phyloP scores from a whole-genome alignment of 2,888 invertebrate genomes.

The Cistogaster globosa region DNA sequence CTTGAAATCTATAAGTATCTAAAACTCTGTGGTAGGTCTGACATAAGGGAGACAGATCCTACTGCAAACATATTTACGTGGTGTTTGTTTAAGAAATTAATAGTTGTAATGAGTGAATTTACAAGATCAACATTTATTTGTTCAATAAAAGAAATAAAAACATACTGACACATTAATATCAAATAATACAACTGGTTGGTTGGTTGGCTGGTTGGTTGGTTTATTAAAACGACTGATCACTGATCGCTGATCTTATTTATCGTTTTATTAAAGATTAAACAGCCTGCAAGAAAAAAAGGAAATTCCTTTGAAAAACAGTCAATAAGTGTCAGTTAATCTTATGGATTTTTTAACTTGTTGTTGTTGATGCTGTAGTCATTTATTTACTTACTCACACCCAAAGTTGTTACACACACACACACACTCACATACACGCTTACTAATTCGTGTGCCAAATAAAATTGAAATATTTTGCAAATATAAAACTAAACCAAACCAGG shows the following conservation, averaged over 20 bases:
- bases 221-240: conserved; percentile 14
- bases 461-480: conserved; percentile 41
- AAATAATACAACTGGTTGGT: conserved; percentile 56
- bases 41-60: conserved; percentile 51
- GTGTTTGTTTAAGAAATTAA: conserved; percentile 75
- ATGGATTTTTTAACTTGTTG: conserved; percentile 49
- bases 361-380: conserved; percentile 29
- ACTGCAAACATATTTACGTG: conserved; percentile 57
- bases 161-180: conserved; percentile 14
- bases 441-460: neutral
- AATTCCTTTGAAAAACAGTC: conserved; percentile 76
- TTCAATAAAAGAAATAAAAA: conserved; percentile 7
- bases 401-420: conserved; percentile 16
- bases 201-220: neutral
- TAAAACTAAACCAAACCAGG: conserved; percentile 43
- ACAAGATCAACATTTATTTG: conserved; percentile 72
- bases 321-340: conserved; percentile 79
- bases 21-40: conserved; percentile 80
- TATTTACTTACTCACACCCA: conserved; percentile 28
- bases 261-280: conserved; percentile 70
- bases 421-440: neutral
- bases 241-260: conserved; percentile 74
- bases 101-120: conserved; percentile 78
- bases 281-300: conserved; percentile 23
- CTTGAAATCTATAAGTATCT: conserved; percentile 71